Conservation (phyloP, 2,113 vertebrate genomes). For the Ceyx margarethae region DNA sequence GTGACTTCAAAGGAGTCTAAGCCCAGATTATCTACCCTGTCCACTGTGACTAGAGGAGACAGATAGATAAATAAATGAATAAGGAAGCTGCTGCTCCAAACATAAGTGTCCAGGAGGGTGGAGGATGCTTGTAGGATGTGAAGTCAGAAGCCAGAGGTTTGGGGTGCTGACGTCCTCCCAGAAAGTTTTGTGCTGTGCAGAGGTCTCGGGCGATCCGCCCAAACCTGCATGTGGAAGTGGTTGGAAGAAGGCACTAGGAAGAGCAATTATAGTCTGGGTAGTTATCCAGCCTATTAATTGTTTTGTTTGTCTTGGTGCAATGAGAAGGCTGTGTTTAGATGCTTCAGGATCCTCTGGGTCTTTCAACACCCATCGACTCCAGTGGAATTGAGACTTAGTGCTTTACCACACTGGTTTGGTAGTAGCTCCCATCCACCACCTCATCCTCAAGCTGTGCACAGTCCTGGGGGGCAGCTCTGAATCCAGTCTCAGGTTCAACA, state of each 20-base stretch:
- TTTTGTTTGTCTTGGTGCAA: background rate
- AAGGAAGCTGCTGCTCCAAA: background rate
- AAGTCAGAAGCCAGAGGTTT: background rate
- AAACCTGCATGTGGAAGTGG: accelerated
- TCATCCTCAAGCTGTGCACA: background rate
- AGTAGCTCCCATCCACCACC: background rate
- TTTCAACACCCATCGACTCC: background rate
- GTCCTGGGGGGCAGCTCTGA: background rate
- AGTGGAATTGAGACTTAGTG: background rate
- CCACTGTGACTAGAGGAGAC: background rate
- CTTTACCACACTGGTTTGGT: background rate
- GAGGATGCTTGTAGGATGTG: background rate
- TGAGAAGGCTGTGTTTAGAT: background rate
- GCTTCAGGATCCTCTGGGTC: background rate
- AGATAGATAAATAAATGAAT: background rate
- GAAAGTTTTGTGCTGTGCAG: background rate
- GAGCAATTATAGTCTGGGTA: background rate
- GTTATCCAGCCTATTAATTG: background rate
- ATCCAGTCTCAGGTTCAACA: accelerated
- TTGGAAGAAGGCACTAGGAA: background rate
- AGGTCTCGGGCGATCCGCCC: background rate
- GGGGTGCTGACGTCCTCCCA: background rate
- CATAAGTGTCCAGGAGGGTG: background rate
- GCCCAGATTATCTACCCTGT: background rate
- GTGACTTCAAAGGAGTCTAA: constrained; percentile 7